Evolutionary conservation across 1,140 invertebrate genomes (phyloP).

Genomic region (Andricus grossulariae): DNA sequence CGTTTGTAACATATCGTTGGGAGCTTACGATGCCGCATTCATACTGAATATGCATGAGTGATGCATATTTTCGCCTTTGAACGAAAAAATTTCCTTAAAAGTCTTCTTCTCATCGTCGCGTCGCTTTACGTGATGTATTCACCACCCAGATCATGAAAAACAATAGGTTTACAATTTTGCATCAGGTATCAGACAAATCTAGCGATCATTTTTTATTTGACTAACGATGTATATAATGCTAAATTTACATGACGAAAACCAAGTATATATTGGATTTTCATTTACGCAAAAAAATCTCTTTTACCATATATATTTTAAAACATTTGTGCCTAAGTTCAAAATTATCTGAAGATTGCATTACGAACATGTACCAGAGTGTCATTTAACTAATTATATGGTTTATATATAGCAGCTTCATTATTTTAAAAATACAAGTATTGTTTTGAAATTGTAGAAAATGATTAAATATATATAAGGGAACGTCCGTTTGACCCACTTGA

Average conservation of each 20-base stretch:
- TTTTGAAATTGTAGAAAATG: too few species aligned
- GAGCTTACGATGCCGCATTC: not conserved
- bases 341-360: too few species aligned
- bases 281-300: not conserved
- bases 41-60: conserved; percentile 5
- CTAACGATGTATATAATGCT: not conserved
- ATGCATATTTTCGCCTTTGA: conserved; percentile 28
- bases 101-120: not conserved
- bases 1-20: conserved; percentile 16
- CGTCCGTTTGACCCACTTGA: too few species aligned
- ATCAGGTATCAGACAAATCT: not conserved
- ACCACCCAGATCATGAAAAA: conserved; percentile 10
- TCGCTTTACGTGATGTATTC: conserved; percentile 18
- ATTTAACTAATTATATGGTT: too few species aligned
- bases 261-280: not conserved
- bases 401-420: too few species aligned
- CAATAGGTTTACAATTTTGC: conserved; percentile 11
- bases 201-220: conserved; percentile 8
- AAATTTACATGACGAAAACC: not conserved
- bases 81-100: conserved; percentile 22
- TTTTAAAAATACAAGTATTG: too few species aligned
- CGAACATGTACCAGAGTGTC: too few species aligned
- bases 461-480: too few species aligned
- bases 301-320: too few species aligned
- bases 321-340: too few species aligned